A percentile compares a stretch with the other conserved stretches of the same genome.
phyloP scores from a whole-genome alignment of 2,888 invertebrate species.

The Halictus ligatus region DNA sequence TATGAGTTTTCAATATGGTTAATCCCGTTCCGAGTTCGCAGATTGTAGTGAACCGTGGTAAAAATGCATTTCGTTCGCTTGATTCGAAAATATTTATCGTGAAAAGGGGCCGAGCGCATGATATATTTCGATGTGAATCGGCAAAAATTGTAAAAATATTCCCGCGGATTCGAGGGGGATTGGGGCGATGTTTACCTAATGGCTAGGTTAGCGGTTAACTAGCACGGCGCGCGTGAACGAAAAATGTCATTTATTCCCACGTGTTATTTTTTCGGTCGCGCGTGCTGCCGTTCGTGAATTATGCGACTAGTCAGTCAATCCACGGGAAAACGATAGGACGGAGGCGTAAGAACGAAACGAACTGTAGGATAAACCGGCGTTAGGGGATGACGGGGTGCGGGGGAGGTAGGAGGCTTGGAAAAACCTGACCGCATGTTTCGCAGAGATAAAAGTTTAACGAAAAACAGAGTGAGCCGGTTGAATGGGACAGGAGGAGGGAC shows the following conservation, averaged over 20 bases:
- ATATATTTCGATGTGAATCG: neutral
- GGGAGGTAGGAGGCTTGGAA: neutral
- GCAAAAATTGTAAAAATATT: neutral
- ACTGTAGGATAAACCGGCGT: neutral
- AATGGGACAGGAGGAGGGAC: constrained; percentile 29
- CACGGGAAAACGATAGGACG: constrained; percentile 49
- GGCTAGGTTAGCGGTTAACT: constrained; percentile 9
- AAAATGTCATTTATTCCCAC: constrained; percentile 14
- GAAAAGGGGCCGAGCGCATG: neutral
- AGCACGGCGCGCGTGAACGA: neutral
- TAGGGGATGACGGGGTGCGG: neutral
- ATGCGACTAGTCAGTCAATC: constrained; percentile 49
- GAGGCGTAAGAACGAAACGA: constrained; percentile 44
- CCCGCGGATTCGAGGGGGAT: neutral
- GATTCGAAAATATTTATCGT: neutral
- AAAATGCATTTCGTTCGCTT: neutral
- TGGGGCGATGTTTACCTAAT: neutral
- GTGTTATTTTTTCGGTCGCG: neutral
- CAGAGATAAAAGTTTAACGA: constrained; percentile 61
- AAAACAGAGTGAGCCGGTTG: constrained; percentile 53
- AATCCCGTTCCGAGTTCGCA: neutral
- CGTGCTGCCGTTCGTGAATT: constrained; percentile 20
- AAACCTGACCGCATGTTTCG: constrained; percentile 58
- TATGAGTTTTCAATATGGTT: neutral
- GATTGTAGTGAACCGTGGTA: neutral